Conservation (phyloP, 2,797 vertebrate species). For the Malacoraja senta region DNA sequence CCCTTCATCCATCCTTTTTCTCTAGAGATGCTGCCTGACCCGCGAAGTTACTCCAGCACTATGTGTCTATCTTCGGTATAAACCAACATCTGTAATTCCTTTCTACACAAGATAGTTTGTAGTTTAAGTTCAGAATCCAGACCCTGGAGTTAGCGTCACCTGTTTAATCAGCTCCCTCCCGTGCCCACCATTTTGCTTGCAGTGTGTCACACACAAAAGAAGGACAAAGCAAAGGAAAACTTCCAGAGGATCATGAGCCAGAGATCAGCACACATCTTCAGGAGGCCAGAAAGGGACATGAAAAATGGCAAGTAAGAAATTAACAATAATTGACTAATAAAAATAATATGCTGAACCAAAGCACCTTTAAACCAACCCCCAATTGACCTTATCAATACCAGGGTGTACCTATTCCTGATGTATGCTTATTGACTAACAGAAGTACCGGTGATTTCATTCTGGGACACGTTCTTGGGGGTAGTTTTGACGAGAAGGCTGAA, state of each 20-base stretch:
- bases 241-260: not conserved
- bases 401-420: not conserved
- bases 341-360: not conserved
- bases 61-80: too few species aligned
- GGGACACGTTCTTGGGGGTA: too few species aligned
- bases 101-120: too few species aligned
- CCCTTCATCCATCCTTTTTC: too few species aligned
- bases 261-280: not conserved
- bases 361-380: not conserved
- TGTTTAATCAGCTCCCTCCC: not conserved
- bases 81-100: too few species aligned
- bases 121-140: too few species aligned
- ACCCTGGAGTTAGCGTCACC: not conserved
- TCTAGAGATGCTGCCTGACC: too few species aligned
- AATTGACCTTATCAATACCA: not conserved
- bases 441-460: not conserved
- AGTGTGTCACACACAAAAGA: not conserved
- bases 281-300: not conserved
- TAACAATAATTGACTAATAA: not conserved
- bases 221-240: not conserved
- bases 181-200: not conserved
- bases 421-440: not conserved
- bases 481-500: too few species aligned
- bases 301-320: not conserved
- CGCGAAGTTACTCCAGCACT: too few species aligned